Evolutionary conservation across 2,888 invertebrate species (phyloP).

Genomic region (Drosophila kambysellisi): DNA sequence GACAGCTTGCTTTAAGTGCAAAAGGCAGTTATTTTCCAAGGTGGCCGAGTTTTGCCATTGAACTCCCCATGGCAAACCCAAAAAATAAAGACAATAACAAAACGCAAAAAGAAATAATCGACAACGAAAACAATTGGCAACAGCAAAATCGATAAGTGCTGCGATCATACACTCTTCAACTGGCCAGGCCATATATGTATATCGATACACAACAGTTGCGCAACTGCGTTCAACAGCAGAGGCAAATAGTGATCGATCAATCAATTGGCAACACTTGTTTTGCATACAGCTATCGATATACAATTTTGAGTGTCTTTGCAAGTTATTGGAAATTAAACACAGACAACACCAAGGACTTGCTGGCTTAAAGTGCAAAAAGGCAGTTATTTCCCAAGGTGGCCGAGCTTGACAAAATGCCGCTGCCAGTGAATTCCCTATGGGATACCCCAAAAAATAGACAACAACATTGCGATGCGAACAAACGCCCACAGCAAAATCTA

Average conservation of each 20-base stretch:
- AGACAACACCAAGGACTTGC: background rate
- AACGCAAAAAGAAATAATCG: conserved; percentile 20
- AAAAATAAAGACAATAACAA: conserved; percentile 11
- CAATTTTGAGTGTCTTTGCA: background rate
- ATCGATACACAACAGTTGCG: conserved; percentile 2
- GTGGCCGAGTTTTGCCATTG: background rate
- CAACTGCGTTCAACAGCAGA: background rate
- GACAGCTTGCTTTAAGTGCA: conserved; percentile 23
- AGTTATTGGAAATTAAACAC: conserved; percentile 6
- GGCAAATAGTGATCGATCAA: background rate
- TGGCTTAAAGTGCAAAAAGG: conserved; percentile 32
- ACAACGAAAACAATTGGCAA: conserved; percentile 21
- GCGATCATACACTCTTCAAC: conserved; percentile 9
- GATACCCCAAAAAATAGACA: conserved; percentile 12
- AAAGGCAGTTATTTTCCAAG: conserved; percentile 27
- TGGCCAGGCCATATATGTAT: background rate
- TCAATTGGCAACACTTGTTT: background rate
- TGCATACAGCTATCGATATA: background rate
- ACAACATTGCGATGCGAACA: conserved; percentile 35
- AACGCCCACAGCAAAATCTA: conserved; percentile 75
- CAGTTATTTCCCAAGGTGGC: conserved; percentile 37
- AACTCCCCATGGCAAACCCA: background rate
- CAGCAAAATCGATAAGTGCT: conserved; percentile 32
- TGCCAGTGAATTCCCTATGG: conserved; percentile 39
- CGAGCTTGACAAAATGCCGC: conserved; percentile 48